Conservation (phyloP, 2,113 vertebrate species). For the Pollimyrus isidori region DNA sequence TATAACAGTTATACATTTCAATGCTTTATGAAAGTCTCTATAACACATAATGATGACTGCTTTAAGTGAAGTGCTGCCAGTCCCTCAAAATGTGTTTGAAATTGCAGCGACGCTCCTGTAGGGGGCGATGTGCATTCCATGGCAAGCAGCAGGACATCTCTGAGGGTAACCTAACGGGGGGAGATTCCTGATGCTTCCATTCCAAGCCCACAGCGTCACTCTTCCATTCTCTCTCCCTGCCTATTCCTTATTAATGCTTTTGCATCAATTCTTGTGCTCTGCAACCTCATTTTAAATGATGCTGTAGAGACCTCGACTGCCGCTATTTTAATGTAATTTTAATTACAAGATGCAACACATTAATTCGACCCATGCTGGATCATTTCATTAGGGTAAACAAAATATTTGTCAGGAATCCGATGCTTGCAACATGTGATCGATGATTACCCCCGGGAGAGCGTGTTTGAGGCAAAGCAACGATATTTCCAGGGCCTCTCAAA, state of each 20-base stretch:
- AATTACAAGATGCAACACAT: slow-evolving; percentile 51
- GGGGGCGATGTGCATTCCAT: not conserved
- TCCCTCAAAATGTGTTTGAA: not conserved
- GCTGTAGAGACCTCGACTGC: slow-evolving; percentile 50
- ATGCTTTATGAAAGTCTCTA: not conserved
- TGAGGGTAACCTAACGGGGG: not conserved
- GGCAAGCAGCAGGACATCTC: not conserved
- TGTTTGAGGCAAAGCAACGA: not conserved
- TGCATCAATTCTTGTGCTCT: slow-evolving; percentile 44
- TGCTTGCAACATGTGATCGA: not conserved
- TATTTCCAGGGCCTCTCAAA: not conserved
- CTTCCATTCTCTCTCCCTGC: not conserved
- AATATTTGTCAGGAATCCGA: slow-evolving; percentile 32
- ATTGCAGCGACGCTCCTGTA: not conserved
- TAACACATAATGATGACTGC: not conserved
- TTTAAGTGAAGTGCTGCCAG: not conserved
- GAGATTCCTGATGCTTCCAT: not conserved
- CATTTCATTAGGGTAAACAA: slow-evolving; percentile 43
- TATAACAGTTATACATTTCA: not conserved
- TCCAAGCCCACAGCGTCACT: not conserved
- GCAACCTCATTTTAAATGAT: slow-evolving; percentile 51
- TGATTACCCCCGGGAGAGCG: not conserved
- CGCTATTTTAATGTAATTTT: slow-evolving; percentile 55
- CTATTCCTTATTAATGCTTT: slow-evolving; percentile 43
- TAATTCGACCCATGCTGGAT: slow-evolving; percentile 56